These are phyloP conservation scores for Tokudaia tokunoshimensis DNA, from an alignment of 2,797 vertebrate genomes.

Conservation along the genomic window DNA sequence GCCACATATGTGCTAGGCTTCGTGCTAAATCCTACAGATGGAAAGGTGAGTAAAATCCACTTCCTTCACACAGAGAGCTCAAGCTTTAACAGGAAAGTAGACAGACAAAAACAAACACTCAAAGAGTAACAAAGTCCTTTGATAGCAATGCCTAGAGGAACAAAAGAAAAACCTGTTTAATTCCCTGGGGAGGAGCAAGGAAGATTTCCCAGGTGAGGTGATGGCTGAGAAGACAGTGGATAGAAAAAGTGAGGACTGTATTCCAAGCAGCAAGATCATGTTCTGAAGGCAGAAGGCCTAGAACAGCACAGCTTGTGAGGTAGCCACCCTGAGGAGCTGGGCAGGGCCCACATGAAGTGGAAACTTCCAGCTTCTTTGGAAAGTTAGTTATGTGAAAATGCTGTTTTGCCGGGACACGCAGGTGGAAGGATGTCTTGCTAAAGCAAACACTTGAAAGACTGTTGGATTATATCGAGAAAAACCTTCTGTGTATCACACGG, in stretches of 20 bases:
- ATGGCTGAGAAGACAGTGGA: neutral
- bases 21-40: conserved; percentile 1
- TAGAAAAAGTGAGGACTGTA: neutral
- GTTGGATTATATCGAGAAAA: conserved; percentile 20
- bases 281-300: neutral
- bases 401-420: no score
- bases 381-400: no score
- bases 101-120: conserved; percentile 1
- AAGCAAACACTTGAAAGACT: no score
- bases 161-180: conserved; percentile 17
- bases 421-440: no score
- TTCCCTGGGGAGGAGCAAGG: conserved; percentile 27
- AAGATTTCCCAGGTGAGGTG: neutral
- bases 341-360: neutral
- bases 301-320: neutral
- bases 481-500: neutral
- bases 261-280: neutral
- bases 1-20: neutral
- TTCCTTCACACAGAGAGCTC: conserved; percentile 11
- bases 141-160: conserved; percentile 8
- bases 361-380: no score
- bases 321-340: neutral
- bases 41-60: conserved; percentile 11
- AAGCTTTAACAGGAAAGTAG: neutral
- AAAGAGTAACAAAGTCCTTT: neutral